These are phyloP conservation scores for Melinopterus prodromus DNA, from an alignment of 2,888 invertebrate genomes.

Conservation along the genomic window DNA sequence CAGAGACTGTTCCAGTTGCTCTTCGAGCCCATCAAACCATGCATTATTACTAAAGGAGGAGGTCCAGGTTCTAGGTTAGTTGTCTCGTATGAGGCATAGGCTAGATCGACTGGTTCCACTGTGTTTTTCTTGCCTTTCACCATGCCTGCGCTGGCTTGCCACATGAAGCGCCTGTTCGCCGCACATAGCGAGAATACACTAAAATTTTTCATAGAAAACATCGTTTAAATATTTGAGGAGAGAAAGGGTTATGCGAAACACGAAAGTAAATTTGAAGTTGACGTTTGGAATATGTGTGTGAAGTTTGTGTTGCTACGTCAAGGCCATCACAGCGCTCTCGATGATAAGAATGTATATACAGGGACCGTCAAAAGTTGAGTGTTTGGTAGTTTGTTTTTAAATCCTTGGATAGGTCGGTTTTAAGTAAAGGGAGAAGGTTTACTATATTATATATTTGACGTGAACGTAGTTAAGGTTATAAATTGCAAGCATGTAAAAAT, in stretches of 20 bases:
- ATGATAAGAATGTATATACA: background rate
- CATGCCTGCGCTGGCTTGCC: background rate
- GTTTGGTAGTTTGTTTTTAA: no score
- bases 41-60: constrained; percentile 75
- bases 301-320: background rate
- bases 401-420: no score
- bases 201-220: background rate
- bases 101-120: constrained; percentile 67
- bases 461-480: no score
- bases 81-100: constrained; percentile 73
- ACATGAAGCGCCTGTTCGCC: background rate
- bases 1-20: constrained; percentile 86
- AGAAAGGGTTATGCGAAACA: background rate
- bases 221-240: background rate
- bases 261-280: background rate
- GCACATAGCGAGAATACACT: background rate
- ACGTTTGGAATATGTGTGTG: background rate
- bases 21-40: constrained; percentile 88
- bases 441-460: no score
- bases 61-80: constrained; percentile 54
- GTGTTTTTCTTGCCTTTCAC: background rate
- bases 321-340: background rate
- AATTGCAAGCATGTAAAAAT: no score
- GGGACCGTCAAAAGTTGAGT: background rate
- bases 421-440: no score